Evolutionary conservation across 2,113 vertebrate genomes (phyloP), one percentile per base, ranked within the genome.

Genomic region (Tragulus kanchil): DNA sequence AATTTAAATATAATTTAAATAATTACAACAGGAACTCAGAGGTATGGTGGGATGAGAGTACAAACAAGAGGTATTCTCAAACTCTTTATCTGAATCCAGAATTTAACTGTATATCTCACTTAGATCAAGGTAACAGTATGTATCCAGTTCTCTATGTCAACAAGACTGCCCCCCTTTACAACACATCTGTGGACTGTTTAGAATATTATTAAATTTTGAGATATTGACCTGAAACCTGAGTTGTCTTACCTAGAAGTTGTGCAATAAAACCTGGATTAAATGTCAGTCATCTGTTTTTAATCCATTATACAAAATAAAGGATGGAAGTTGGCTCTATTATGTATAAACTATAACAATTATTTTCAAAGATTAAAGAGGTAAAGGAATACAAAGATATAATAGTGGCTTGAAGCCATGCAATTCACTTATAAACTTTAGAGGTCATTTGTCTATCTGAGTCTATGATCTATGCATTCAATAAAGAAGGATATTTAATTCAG

Each of bases 401-500:
- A 81, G 14, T 87, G 48, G 8, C 83, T 92, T 73, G 28, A 85
- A 92, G 71, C 5, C 28, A 42, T 73, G 17, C 1, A 31, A 52
- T 85, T 25, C 15, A 90, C 13, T 92, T 42, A 42, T 56, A 92
- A 96, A 48, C 52, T 56, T 94, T 84, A 93, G 56, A 90, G 86
- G 62, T 91, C 54, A 87, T 71, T 91, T 84, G 8, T 11, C 0
- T 36, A 79, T 71, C 59, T 85, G 50, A 89, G 17, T 59, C 58
- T 77, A 77, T 96, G 78, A 97, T 92, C 52, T 67, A 97, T 69
- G 21, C 11, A 88, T 92, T 85, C 88, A 96, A 91, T 96, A 95
- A 96, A 52, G 23, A 84, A 65, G 28, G 96, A 65, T 14, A 95
- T 83, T 92, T 92, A 92, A 95, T 92, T 92, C 69, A 73, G 54